These are phyloP conservation scores for Peromyscus aztecus DNA, from an alignment of 2,797 vertebrate species.

Conservation along the genomic window DNA sequence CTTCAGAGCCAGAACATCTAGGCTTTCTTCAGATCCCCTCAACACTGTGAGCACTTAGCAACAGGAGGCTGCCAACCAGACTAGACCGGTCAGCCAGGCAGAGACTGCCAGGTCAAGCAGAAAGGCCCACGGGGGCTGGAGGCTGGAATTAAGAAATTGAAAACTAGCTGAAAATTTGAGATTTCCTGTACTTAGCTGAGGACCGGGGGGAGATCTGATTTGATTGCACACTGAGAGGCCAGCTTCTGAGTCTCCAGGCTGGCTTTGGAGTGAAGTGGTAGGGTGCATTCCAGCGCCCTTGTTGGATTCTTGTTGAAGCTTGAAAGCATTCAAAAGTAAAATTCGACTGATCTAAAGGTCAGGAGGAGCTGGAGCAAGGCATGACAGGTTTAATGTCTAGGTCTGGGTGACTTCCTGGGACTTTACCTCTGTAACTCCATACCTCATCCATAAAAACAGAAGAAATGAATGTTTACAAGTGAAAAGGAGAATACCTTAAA, in stretches of 20 bases:
- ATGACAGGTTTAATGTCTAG: constrained; percentile 70
- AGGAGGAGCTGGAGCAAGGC: constrained; percentile 59
- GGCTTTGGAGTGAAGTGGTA: constrained; percentile 9
- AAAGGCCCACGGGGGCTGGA: constrained; percentile 66
- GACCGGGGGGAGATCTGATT: constrained; percentile 63
- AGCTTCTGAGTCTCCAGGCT: constrained; percentile 68
- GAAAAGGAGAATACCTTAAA: neutral
- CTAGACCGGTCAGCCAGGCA: constrained; percentile 8
- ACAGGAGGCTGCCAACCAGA: neutral
- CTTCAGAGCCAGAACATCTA: constrained; percentile 43
- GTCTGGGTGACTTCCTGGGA: constrained; percentile 44
- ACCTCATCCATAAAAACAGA: constrained; percentile 38
- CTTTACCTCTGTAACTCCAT: neutral
- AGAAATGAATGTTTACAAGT: neutral
- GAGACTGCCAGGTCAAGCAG: constrained; percentile 56
- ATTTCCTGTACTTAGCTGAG: constrained; percentile 74
- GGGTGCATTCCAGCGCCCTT: constrained; percentile 64
- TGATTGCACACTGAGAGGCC: constrained; percentile 2
- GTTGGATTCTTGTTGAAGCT: constrained; percentile 75
- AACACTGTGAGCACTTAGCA: constrained; percentile 45
- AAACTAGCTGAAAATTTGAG: constrained; percentile 74
- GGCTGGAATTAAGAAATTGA: constrained; percentile 76
- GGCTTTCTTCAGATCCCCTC: constrained; percentile 28
- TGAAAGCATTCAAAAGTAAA: constrained; percentile 77
- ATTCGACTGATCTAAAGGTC: constrained; percentile 79